phyloP scores from a whole-genome alignment of 2,797 vertebrate genomes.

The Distichodus sexfasciatus region DNA sequence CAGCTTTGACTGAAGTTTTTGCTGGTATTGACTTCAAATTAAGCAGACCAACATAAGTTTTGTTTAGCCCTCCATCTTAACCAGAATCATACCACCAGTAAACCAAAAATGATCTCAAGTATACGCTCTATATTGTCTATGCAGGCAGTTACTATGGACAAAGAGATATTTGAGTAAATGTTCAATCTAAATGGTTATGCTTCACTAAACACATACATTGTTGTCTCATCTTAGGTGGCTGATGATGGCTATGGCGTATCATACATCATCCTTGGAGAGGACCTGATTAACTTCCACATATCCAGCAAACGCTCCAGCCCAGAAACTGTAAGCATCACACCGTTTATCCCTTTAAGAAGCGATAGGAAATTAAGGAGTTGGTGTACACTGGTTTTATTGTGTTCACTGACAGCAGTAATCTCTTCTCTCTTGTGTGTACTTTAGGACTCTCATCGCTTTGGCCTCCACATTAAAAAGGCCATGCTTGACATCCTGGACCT shows the following conservation, averaged over 20 bases:
- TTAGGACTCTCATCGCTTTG: constrained; percentile 95
- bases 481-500: constrained; percentile 84
- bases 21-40: too few relatives aligned
- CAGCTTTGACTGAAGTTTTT: too few relatives aligned
- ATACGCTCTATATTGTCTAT: too few relatives aligned
- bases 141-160: too few relatives aligned
- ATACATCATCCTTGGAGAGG: constrained; percentile 88
- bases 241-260: constrained; percentile 97
- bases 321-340: constrained; percentile 82
- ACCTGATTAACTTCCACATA: constrained; percentile 90
- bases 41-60: too few relatives aligned
- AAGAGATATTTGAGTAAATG: background rate
- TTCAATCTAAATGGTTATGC: background rate
- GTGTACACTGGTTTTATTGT: background rate
- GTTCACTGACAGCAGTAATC: background rate
- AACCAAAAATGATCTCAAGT: too few relatives aligned
- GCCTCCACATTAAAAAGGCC: constrained; percentile 79
- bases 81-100: too few relatives aligned
- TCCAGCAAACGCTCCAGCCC: constrained; percentile 92
- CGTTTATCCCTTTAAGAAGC: background rate
- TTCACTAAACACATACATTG: background rate
- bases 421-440: background rate
- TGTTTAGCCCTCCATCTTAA: too few relatives aligned
- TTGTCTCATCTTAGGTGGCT: constrained; percentile 78
- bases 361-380: background rate